Evolutionary conservation across 2,797 vertebrate species (phyloP).

Genomic region (Pelodytes ibericus): DNA sequence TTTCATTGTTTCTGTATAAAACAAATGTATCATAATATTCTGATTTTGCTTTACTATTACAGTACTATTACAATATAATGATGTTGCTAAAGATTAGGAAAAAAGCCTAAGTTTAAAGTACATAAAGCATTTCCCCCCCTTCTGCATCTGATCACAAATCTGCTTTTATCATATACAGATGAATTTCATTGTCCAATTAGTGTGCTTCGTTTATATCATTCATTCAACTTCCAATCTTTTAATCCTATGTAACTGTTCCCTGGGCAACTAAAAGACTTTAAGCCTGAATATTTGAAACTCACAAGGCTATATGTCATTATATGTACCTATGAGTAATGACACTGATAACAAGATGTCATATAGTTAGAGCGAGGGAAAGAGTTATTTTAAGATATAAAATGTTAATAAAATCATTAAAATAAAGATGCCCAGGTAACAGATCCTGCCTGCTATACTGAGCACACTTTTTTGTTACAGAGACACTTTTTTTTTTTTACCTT

Average conservation of each 20-base stretch:
- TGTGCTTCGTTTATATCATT: not conserved
- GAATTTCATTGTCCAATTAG: slow-evolving; percentile 18
- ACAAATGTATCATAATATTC: too few species aligned
- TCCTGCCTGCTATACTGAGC: not conserved
- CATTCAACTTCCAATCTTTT: not conserved
- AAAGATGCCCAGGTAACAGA: not conserved
- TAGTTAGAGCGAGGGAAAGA: too few species aligned
- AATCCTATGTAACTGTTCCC: slow-evolving; percentile 3
- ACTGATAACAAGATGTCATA: not conserved
- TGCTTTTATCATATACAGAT: too few species aligned
- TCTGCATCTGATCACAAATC: too few species aligned
- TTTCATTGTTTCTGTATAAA: too few species aligned
- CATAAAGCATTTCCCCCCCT: too few species aligned
- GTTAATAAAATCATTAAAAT: slow-evolving; percentile 24
- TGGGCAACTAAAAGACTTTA: not conserved
- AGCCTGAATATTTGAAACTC: not conserved
- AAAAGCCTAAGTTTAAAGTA: too few species aligned
- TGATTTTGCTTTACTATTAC: too few species aligned
- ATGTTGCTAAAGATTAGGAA: too few species aligned
- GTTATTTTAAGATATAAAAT: not conserved
- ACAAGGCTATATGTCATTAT: slow-evolving; percentile 4
- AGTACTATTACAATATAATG: too few species aligned
- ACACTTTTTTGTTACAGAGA: slow-evolving; percentile 9
- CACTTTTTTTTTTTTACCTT: slow-evolving; percentile 76
- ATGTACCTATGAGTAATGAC: not conserved